Base-by-base conservation (phyloP, 2,797 vertebrate genomes). In the Paramormyrops hopkinsi region DNA sequence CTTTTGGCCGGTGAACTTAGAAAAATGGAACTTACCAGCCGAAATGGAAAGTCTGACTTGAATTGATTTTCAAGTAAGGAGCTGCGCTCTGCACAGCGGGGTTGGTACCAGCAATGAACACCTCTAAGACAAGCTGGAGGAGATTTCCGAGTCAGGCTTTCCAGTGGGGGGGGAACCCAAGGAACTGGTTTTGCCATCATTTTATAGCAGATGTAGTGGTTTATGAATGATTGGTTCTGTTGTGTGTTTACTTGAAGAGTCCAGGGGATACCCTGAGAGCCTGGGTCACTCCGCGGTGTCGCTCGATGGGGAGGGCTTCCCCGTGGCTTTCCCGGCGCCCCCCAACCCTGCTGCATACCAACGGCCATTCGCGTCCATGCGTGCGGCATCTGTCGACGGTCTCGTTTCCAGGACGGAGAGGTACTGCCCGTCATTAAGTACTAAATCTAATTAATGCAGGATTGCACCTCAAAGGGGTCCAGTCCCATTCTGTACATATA, bases 251-350 rank as follows among this genome's bases (percentile, higher is more conserved):
- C 6, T 62, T 89, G 5, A 93, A 99, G 98, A 98, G 79, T 94
- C 96, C n/a, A 94, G 91, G 37, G 94, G 95, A 93, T 97, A 95
- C 91, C 86, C 92, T 0, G 97, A 98, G 91, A 90, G 92, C 25
- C 93, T 96, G 91, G 95, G 93, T 88, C 96, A 95, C 88, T 2
- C 93, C 0, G 14, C 94, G 17, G 19, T 22, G 41, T 46, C 41
- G 2, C 76, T 82, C 7, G 41, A 82, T 17, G 41, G 76, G 7
- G 76, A 82, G 4, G 76, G 76, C 79, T 90, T 93, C 92, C 94
- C 96, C 90, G 92, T 96, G 73, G 97, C 97, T 87, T 88, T 95
- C 0, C 95, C 95, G 0, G 89, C 92, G 87, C 94, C 96, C 0
- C 92, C 91, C 85, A 90, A 89, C 0, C 92, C 95, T 0, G 88